Evolutionary conservation across 2,797 vertebrate genomes (phyloP).

Genomic region (Poeciliopsis paucimaculata): DNA sequence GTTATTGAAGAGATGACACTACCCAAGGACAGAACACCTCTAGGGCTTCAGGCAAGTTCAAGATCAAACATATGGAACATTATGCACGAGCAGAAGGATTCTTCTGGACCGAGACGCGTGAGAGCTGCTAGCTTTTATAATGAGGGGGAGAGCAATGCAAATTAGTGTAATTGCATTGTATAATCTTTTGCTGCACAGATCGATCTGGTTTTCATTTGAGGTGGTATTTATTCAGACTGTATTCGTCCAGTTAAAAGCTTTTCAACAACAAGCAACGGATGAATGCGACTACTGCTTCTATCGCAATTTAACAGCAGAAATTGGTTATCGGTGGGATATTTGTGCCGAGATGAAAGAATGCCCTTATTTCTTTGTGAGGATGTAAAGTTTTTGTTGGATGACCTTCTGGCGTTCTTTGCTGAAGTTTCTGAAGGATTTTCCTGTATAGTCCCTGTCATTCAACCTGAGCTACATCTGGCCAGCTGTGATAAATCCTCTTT

Average conservation of each 20-base stretch:
- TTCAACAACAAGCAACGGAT: constrained; percentile 42
- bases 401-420: constrained; percentile 20
- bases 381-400: constrained; percentile 6
- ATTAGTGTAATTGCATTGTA: neutral
- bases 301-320: constrained; percentile 25
- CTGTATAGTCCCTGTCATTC: constrained; percentile 29
- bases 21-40: constrained; percentile 28
- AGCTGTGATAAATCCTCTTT: constrained; percentile 59
- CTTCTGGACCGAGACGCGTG: neutral
- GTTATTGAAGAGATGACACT: constrained; percentile 43
- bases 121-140: neutral
- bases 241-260: constrained; percentile 16
- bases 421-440: constrained; percentile 27
- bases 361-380: neutral
- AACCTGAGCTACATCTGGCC: constrained; percentile 46
- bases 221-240: neutral
- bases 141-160: neutral
- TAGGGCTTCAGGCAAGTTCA: constrained; percentile 17
- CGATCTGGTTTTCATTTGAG: constrained; percentile 5
- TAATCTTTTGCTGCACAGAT: neutral
- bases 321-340: constrained; percentile 22
- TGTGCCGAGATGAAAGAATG: constrained; percentile 16
- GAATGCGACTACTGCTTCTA: constrained; percentile 26
- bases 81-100: neutral
- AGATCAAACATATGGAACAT: neutral